Conservation (phyloP, 30 jellyfish, hydroid and myxozoan species). For the Nemopilema nomurai region DNA sequence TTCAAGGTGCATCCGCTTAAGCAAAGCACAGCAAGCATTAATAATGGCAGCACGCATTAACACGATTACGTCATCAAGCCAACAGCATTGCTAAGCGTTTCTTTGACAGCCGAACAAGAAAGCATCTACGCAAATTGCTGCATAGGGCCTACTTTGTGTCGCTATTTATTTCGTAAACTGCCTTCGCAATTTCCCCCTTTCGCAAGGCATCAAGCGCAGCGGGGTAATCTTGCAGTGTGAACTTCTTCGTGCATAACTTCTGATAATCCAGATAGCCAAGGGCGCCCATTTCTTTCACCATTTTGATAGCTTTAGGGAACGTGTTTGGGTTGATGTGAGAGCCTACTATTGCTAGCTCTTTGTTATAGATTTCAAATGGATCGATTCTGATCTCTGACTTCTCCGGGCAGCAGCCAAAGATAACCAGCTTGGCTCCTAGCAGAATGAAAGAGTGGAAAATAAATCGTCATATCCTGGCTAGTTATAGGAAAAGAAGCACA, state of each 20-base stretch:
- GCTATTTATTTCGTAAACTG: constrained; percentile 57
- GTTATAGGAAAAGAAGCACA: neutral
- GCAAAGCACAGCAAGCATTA: no score
- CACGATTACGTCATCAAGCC: no score
- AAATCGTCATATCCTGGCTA: neutral
- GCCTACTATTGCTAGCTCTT: constrained; percentile 74
- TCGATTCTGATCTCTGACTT: constrained; percentile 63
- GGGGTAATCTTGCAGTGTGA: constrained; percentile 65
- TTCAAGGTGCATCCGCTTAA: no score
- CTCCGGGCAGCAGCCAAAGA: constrained; percentile 90
- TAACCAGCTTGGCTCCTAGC: constrained; percentile 66
- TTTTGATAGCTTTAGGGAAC: constrained; percentile 79
- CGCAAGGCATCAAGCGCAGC: constrained; percentile 72
- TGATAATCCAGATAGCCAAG: constrained; percentile 61
- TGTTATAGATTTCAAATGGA: constrained; percentile 84
- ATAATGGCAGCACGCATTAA: no score
- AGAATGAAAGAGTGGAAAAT: neutral
- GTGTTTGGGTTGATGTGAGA: constrained; percentile 87
- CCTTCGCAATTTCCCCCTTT: constrained; percentile 77
- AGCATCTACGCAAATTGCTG: no score
- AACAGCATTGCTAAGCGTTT: no score
- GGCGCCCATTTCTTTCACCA: constrained; percentile 73
- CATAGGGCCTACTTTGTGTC: neutral
- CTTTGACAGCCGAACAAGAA: no score
- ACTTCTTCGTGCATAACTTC: constrained; percentile 61